phyloP scores from a whole-genome alignment of 1,140 invertebrate species.

The Aphis craccivora region DNA sequence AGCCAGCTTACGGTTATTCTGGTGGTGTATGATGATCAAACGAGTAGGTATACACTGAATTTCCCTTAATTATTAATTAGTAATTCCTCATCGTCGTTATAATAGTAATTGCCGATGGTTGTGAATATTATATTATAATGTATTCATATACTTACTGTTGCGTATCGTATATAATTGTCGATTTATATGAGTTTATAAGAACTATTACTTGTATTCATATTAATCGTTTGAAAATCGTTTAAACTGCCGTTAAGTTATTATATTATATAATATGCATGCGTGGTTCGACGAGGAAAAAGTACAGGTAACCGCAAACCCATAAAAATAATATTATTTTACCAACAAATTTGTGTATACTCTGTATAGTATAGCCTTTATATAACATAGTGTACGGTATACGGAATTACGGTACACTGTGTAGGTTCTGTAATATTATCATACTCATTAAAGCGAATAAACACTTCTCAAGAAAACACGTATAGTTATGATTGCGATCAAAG shows the following conservation, averaged over 20 bases:
- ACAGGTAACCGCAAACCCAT: not conserved
- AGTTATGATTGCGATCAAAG: not conserved
- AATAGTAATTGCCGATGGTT: not conserved
- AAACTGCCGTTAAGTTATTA: not conserved
- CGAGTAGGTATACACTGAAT: not conserved
- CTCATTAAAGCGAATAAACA: not conserved
- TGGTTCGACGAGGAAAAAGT: not conserved
- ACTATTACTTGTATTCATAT: not conserved
- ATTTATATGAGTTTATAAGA: not conserved
- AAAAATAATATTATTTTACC: constrained; percentile 7
- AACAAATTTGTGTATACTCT: not conserved
- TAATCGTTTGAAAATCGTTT: not conserved
- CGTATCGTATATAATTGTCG: too few species aligned
- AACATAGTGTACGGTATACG: too few species aligned
- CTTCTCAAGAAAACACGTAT: not conserved
- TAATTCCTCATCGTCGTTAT: not conserved
- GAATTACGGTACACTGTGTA: not conserved
- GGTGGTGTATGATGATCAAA: not conserved
- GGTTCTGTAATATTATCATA: not conserved
- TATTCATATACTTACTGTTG: too few species aligned
- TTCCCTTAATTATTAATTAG: too few species aligned
- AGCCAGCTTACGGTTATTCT: not conserved
- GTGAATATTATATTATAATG: not conserved
- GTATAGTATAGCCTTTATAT: too few species aligned
- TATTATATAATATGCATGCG: not conserved